phyloP scores from a whole-genome alignment of 2,888 invertebrate species.

The Dendrolimus pini region DNA sequence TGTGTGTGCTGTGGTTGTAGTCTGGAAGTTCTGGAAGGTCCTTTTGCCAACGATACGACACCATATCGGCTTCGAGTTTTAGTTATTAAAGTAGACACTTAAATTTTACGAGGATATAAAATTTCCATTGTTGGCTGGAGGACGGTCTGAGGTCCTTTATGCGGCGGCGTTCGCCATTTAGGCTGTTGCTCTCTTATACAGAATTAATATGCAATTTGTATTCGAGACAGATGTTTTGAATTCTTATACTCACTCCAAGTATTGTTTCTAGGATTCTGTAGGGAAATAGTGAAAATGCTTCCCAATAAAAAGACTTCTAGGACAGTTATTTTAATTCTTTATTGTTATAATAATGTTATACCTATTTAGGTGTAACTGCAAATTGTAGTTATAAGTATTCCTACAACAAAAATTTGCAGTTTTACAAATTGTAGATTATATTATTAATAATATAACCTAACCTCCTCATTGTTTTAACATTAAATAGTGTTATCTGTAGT shows the following conservation, averaged over 20 bases:
- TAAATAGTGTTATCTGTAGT: too few species aligned
- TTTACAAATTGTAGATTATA: too few species aligned
- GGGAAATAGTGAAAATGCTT: too few species aligned
- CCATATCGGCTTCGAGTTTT: slow-evolving; percentile 64
- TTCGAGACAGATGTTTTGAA: slow-evolving; percentile 8
- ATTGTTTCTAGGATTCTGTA: too few species aligned
- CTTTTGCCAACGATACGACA: slow-evolving; percentile 72
- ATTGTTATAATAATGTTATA: too few species aligned
- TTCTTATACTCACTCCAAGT: background rate
- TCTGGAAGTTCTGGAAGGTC: slow-evolving; percentile 42
- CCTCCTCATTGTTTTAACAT: too few species aligned
- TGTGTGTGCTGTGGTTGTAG: slow-evolving; percentile 43
- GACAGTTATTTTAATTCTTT: too few species aligned
- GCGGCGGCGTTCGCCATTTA: slow-evolving; percentile 24
- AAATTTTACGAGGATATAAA: slow-evolving; percentile 65
- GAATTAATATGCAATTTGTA: slow-evolving; percentile 14
- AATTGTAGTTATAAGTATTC: too few species aligned
- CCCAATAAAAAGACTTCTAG: too few species aligned
- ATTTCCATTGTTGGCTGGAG: slow-evolving; percentile 56
- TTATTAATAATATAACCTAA: too few species aligned
- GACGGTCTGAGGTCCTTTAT: slow-evolving; percentile 39
- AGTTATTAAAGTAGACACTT: slow-evolving; percentile 70
- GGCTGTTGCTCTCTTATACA: slow-evolving; percentile 22
- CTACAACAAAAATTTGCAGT: too few species aligned
- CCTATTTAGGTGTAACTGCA: too few species aligned